Evolutionary conservation across 2,797 vertebrate species (phyloP).

Genomic region (Danio choprae): DNA sequence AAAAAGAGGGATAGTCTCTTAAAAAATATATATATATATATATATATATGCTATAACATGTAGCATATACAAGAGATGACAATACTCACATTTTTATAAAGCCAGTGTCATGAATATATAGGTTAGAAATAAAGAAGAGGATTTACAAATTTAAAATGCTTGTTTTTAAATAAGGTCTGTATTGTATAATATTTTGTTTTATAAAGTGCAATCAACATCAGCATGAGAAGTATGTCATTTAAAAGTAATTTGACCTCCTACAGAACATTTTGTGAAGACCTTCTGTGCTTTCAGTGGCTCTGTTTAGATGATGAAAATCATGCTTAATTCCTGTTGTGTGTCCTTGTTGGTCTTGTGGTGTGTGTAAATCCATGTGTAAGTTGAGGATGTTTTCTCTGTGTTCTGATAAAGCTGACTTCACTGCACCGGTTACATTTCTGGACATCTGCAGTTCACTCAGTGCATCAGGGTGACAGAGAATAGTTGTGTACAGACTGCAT

Average conservation of each 20-base stretch:
- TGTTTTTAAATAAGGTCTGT: too few species aligned
- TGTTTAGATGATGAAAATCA: not conserved
- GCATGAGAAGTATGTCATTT: not conserved
- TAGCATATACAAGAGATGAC: too few species aligned
- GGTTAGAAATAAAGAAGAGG: too few species aligned
- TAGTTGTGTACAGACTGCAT: not conserved
- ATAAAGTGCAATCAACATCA: not conserved
- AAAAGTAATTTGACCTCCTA: not conserved
- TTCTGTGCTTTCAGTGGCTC: not conserved
- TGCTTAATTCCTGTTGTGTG: not conserved
- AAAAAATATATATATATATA: too few species aligned
- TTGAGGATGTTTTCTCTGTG: constrained; percentile 9
- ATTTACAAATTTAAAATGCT: too few species aligned
- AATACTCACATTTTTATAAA: too few species aligned
- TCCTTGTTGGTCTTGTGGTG: not conserved
- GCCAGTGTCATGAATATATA: too few species aligned
- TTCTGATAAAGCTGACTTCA: constrained; percentile 48
- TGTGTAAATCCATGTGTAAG: not conserved
- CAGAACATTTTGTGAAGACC: not conserved
- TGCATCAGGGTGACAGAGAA: not conserved
- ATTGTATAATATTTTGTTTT: too few species aligned
- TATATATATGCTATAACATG: too few species aligned
- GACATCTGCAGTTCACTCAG: constrained; percentile 33
- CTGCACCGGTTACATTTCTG: constrained; percentile 52
- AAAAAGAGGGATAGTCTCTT: too few species aligned